phyloP scores from a whole-genome alignment of 2,888 invertebrate genomes.

The Cephus runcator region DNA sequence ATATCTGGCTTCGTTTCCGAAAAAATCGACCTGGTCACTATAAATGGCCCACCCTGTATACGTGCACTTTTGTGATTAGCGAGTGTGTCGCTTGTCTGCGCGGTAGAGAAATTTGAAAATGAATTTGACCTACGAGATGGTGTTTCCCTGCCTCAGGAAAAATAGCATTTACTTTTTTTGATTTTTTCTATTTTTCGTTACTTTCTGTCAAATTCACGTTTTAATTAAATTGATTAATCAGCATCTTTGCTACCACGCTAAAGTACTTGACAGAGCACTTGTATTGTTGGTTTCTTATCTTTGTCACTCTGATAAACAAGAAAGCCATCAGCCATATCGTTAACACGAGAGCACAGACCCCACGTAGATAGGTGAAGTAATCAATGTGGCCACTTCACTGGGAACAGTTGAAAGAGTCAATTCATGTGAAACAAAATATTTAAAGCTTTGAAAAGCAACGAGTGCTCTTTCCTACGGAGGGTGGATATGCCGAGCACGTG shows the following conservation, averaged over 20 bases:
- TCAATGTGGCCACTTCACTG: not conserved
- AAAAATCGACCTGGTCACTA: too few species aligned
- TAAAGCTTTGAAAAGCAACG: too few species aligned
- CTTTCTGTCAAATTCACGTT: not conserved
- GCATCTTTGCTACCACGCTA: not conserved
- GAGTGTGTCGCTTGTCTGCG: too few species aligned
- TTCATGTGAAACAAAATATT: not conserved
- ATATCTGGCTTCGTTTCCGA: too few species aligned
- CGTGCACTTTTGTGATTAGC: too few species aligned
- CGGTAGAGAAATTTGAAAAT: too few species aligned
- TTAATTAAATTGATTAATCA: not conserved
- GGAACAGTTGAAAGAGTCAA: not conserved
- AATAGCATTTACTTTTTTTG: too few species aligned
- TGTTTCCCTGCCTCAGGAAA: too few species aligned
- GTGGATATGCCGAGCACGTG: not conserved
- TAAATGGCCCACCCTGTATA: too few species aligned
- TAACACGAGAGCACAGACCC: not conserved
- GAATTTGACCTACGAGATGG: too few species aligned
- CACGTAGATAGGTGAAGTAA: not conserved
- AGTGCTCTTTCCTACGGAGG: too few species aligned
- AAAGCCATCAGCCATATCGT: not conserved
- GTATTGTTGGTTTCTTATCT: not conserved
- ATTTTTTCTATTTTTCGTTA: not conserved
- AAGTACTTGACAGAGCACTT: not conserved
- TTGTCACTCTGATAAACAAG: not conserved